Conservation (phyloP, 1,140 invertebrate genomes). For the Drosophila littoralis region DNA sequence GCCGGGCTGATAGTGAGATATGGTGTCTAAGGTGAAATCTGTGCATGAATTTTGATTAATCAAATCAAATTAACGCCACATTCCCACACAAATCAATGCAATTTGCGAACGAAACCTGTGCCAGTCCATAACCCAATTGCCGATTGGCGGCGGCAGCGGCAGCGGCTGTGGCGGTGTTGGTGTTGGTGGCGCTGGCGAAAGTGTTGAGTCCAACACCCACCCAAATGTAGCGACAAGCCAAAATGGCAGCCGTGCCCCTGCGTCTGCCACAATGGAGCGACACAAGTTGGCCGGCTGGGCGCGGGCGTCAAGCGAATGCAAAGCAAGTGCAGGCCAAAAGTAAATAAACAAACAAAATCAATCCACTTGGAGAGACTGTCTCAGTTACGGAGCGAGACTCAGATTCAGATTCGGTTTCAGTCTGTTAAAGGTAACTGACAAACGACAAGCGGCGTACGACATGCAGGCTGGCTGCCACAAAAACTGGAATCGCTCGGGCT, state of each 20-base stretch:
- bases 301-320: constrained; percentile 54
- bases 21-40: constrained; percentile 59
- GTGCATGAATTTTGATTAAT: constrained; percentile 73
- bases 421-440: constrained; percentile 57
- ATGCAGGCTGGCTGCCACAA: constrained; percentile 34
- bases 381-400: constrained; percentile 16
- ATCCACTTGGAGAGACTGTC: constrained; percentile 27
- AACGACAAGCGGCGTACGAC: constrained; percentile 51
- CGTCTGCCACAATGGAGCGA: background rate
- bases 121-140: constrained; percentile 48
- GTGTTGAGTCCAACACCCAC: constrained; percentile 78
- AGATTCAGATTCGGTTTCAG: constrained; percentile 36
- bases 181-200: constrained; percentile 54
- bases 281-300: constrained; percentile 39
- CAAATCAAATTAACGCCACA: constrained; percentile 79
- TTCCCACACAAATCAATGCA: constrained; percentile 83
- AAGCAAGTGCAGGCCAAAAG: constrained; percentile 54
- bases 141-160: constrained; percentile 49
- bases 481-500: constrained; percentile 30
- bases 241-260: constrained; percentile 65
- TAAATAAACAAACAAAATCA: constrained; percentile 41
- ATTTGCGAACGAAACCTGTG: constrained; percentile 56
- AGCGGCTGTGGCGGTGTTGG: background rate
- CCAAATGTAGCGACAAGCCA: constrained; percentile 56
- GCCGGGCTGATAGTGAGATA: constrained; percentile 6